These are phyloP conservation scores for Micrasema minimum DNA, from an alignment of 1,140 invertebrate species.

Conservation along the genomic window DNA sequence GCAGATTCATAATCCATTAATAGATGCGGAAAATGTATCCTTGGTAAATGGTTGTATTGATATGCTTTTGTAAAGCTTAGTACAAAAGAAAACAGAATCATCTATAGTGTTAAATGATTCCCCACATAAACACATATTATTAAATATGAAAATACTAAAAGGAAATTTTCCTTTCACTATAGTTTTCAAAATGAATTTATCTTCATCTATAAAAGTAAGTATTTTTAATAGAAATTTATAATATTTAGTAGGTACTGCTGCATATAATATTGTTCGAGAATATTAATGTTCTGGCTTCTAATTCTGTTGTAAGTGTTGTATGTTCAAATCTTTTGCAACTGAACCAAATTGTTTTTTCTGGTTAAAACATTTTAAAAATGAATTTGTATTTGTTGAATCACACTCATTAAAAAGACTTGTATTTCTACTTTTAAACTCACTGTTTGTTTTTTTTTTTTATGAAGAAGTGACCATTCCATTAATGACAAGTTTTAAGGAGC, in stretches of 20 bases:
- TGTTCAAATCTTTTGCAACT: too few relatives aligned
- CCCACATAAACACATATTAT: slow-evolving; percentile 4
- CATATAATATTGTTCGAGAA: too few relatives aligned
- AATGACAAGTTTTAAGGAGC: slow-evolving; percentile 34
- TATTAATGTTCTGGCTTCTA: too few relatives aligned
- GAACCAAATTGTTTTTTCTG: too few relatives aligned
- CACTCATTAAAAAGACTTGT: too few relatives aligned
- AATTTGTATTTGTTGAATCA: too few relatives aligned
- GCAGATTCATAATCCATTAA: slow-evolving; percentile 43
- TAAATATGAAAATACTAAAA: slow-evolving; percentile 37
- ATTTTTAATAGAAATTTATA: too few relatives aligned
- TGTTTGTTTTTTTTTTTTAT: slow-evolving; percentile 49
- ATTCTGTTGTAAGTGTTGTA: too few relatives aligned
- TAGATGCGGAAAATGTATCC: slow-evolving; percentile 32
- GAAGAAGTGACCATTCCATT: slow-evolving; percentile 47
- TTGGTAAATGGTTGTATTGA: slow-evolving; percentile 32
- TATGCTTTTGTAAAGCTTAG: slow-evolving; percentile 27
- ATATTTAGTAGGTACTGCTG: too few relatives aligned
- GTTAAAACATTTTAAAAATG: too few relatives aligned
- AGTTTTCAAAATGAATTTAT: slow-evolving; percentile 23
- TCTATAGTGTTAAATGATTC: not conserved
- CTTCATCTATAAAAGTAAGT: slow-evolving; percentile 33
- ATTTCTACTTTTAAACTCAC: too few relatives aligned
- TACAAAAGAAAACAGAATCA: slow-evolving; percentile 26
- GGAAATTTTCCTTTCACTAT: slow-evolving; percentile 39